Percentiles rank a stretch among this genome's conserved stretches.
These are phyloP conservation scores for Poicephalus gulielmi DNA, from an alignment of 2,113 vertebrate genomes.

Conservation along the genomic window DNA sequence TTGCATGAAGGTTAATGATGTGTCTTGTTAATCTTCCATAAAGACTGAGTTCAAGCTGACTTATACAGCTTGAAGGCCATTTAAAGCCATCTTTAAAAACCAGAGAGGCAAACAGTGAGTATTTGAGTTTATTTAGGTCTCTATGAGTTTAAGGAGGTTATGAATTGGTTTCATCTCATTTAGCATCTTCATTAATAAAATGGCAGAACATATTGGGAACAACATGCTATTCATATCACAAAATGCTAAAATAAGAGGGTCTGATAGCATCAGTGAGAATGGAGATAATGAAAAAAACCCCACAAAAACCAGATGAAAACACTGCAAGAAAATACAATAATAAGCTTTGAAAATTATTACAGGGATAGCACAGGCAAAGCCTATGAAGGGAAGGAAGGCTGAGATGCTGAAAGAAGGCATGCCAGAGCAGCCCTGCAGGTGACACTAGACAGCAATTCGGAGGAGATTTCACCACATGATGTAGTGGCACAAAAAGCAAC, in stretches of 20 bases:
- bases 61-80: not conserved
- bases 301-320: not conserved
- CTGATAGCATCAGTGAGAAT: not conserved
- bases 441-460: not conserved
- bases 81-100: not conserved
- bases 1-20: not conserved
- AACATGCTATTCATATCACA: not conserved
- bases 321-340: not conserved
- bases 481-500: not conserved
- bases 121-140: not conserved
- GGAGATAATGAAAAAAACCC: not conserved
- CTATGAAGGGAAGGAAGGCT: fast-evolving
- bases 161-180: conserved; percentile 30
- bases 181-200: conserved; percentile 36
- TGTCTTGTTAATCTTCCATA: not conserved
- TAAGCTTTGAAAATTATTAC: not conserved
- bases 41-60: not conserved
- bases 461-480: not conserved
- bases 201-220: not conserved
- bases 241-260: not conserved
- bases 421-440: not conserved
- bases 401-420: fast-evolving
- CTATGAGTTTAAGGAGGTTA: not conserved
- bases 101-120: not conserved
- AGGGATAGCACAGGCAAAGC: not conserved